Base-by-base conservation (phyloP, 2,888 invertebrate species). In the Mythimna albipuncta region DNA sequence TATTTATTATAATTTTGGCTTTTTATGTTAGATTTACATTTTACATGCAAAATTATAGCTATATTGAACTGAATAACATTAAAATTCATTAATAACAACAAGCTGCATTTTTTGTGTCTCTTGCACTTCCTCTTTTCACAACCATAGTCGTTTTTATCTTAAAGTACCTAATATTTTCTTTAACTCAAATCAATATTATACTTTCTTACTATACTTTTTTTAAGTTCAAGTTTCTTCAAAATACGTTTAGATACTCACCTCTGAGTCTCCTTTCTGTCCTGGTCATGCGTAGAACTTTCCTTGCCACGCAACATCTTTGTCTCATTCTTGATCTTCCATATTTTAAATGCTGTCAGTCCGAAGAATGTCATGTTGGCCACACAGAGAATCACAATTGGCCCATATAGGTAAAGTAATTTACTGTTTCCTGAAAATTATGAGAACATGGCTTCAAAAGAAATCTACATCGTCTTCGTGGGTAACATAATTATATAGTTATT, bases 361-460 rank as follows among this genome's bases (percentile, higher is more conserved):
- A 95, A 96, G 87, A 96, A 95, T 9, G 91, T 85, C 82, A 93
- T 88, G 79, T 96, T 96, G 2, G 93, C 91, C 13, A 94, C 62
- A 71, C 94, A 94, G 2, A 96, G 89, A 9, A 94, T 78, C 21
- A 93, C 75, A 41, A 96, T 95, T 0, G 96, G 96, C 2, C 91
- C 91, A 79, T 96, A 96, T 2, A 96, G 75, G 85, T 96, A 96
- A 0, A 96, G 26, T 21, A 95, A 84, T 77, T 91, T 93, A 77
- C 93, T 93, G 4, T 67, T 85, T 0, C 94, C 96, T 96, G 91
- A 16, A 93, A 92, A 64, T 65, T 47, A 35, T 59, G 7, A 35
- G 9, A 75, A 55, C 11, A 44, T 44, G 5, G 4, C 4, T 70
- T 69, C 16, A 26, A n/a, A 47, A 32, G 26, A 6, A 13, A 32